Evolutionary conservation across 2,888 invertebrate species (phyloP), one percentile per base, ranked within the genome.

Genomic region (Pristionchus exspectatus): DNA sequence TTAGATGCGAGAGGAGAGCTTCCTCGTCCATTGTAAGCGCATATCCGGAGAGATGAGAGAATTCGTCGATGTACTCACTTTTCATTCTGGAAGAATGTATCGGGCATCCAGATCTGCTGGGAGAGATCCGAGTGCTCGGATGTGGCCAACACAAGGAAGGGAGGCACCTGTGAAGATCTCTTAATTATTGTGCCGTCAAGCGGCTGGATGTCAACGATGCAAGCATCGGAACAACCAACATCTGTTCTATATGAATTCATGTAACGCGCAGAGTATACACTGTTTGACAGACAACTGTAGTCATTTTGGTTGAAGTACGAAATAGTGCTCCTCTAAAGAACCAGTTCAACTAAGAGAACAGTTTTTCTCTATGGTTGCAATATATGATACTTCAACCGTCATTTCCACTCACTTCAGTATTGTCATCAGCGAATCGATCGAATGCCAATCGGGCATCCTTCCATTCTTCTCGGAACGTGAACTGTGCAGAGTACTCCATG

Each of bases 401-500:
- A 50, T 7, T 50, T 50, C 9, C 10, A 50, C 85, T 83, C 50
- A 92, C 93, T 91, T 94, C 93, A 66, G 93, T 94, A 84, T 94
- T 92, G 16, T 94, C 92, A 87, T 95, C 94, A 59, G 93, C 94
- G 90, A 93, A 94, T 89, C 94, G 91, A 30, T 92, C 92, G 88
- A 95, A 94, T 27, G 94, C 94, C 63, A 95, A 91, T 94, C 98
- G 96, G 95, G 98, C 98, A 96, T 98, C 98, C 95, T 97, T 96
- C 98, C 98, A 98, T 96, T 98, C 98, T 96, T 98, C 98, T 96
- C 98, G 97, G 86, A 93, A 93, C 5, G 93, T 93, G 95, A 98
- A 96, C 96, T 98, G 98, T 94, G 98, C 98, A 95, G 98, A 98
- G 97, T 98, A 98, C 97, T 98, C 98, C 95, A 94, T 94, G 91